phyloP scores from a whole-genome alignment of 2,113 vertebrate species.

The Rousettus leschenaultii region DNA sequence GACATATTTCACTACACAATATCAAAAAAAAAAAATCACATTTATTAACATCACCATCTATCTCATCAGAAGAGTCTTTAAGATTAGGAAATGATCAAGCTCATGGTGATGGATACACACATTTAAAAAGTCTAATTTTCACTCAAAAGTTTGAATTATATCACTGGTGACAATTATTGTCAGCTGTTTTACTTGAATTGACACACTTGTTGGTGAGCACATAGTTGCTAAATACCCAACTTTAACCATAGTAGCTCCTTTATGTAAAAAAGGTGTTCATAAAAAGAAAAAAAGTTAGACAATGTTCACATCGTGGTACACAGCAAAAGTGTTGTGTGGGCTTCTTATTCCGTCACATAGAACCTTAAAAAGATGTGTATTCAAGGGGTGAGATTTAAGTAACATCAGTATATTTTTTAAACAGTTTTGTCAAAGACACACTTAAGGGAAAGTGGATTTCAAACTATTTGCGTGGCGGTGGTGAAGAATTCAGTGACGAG shows the following conservation, averaged over 20 bases:
- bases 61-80: not conserved
- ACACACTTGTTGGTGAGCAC: not conserved
- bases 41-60: not conserved
- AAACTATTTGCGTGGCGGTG: not conserved
- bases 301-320: not conserved
- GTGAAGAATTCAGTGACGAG: not conserved
- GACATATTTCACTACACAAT: not conserved
- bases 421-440: not conserved
- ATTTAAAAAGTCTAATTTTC: not conserved
- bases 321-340: not conserved
- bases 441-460: not conserved
- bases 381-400: not conserved
- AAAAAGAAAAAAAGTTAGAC: not conserved
- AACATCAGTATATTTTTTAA: not conserved
- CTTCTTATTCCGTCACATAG: not conserved
- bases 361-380: not conserved
- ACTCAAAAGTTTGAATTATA: not conserved
- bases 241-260: not conserved
- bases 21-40: not conserved
- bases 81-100: not conserved
- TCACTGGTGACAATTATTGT: not conserved
- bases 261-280: not conserved
- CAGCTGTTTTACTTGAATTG: not conserved
- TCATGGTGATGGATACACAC: not conserved
- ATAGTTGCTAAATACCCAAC: not conserved